Conservation (phyloP, 2,797 vertebrate genomes). For the Artibeus lituratus region DNA sequence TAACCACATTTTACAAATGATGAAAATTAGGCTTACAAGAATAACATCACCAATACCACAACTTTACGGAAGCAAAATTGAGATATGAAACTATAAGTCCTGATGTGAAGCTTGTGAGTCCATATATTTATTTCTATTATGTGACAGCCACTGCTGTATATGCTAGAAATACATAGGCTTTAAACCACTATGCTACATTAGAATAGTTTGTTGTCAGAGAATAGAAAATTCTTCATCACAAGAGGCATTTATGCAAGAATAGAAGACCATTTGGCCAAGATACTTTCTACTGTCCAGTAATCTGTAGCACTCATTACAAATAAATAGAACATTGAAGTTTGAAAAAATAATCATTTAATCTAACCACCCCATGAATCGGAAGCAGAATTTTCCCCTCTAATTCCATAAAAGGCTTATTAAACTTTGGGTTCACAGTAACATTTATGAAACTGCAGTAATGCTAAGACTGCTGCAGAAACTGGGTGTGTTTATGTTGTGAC, state of each 20-base stretch:
- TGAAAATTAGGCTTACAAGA: not conserved
- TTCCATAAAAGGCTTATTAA: not conserved
- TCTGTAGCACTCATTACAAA: not conserved
- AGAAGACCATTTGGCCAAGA: not conserved
- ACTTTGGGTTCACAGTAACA: not conserved
- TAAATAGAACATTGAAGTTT: not conserved
- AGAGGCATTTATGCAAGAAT: not conserved
- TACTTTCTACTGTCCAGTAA: not conserved
- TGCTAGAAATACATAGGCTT: not conserved
- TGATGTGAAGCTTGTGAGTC: not conserved
- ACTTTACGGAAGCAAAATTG: not conserved
- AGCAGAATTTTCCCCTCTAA: not conserved
- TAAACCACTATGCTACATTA: not conserved
- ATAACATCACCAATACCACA: not conserved
- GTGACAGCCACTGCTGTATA: not conserved
- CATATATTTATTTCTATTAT: not conserved
- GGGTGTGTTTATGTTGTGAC: not conserved
- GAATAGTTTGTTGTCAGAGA: not conserved
- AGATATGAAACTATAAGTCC: not conserved
- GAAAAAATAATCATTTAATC: slow-evolving; percentile 14
- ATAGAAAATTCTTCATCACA: not conserved
- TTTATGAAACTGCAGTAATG: not conserved
- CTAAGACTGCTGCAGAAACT: not conserved
- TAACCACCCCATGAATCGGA: not conserved
- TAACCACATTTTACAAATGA: not conserved